Evolutionary conservation across 2,797 vertebrate genomes (phyloP), one percentile per base, ranked within the genome.

Genomic region (Naso thynnoides): DNA sequence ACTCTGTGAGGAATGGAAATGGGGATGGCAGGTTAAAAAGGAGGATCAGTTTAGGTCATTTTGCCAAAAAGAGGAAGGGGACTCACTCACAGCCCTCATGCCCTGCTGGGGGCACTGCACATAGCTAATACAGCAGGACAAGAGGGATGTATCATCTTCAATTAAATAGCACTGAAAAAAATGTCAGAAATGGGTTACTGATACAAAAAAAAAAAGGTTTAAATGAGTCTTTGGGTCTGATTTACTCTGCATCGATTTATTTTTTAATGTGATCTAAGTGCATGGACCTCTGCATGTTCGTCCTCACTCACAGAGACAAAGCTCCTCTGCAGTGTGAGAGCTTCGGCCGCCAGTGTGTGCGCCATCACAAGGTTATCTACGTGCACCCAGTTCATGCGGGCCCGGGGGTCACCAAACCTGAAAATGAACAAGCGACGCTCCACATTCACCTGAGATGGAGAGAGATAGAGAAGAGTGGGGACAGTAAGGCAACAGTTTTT

Each of bases 321-420:
- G 78, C 76, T 89, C 87, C 92, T 96, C 77, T 92, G 89, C 0
- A 78, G 68, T 0, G 95, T 95, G 64, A 99, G 95, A 2, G 94
- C 96, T 70, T 95, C 94, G 0, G 97, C 96, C 0, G 97, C 97
- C 45, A 98, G 91, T 21, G 91, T 71, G n/a, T 99, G 97, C 1
- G 96, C 98, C 91, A 93, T 89, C 18, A 98, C 94, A 81, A 99
- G 93, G 81, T 99, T 99, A 21, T 94, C 91, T 8, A 98, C 94
- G 0, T 99, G 98, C 0, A 98, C 96, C 98, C 97, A 99, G 93
- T 99, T 99, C 96, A 98, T 98, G 79, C 74, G 79, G 18, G 95
- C 90, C 31, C 11, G 57, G 10, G 91, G 90, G 89, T 97, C 94
- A 9, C 95, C 97, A 52, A 98, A 96, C 59, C 90, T 93, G 92